Evolutionary conservation across 2,797 vertebrate genomes (phyloP).

Genomic region (Megalops cyprinoides): DNA sequence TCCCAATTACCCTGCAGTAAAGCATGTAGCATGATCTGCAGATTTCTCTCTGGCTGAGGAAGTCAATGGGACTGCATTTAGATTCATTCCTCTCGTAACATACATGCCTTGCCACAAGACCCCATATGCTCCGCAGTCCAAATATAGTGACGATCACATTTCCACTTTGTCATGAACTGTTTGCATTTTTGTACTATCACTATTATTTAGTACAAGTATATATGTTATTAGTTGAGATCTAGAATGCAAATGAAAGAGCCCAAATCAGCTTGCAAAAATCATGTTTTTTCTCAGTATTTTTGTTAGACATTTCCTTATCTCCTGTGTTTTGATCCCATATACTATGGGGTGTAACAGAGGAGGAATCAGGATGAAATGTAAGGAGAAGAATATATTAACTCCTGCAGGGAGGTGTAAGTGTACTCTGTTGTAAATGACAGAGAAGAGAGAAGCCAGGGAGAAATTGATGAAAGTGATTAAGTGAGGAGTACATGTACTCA

Average conservation of each 20-base stretch:
- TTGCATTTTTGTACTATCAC: too few species aligned
- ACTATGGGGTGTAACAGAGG: slow-evolving; percentile 33
- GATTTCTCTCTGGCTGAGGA: too few species aligned
- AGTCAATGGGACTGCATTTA: too few species aligned
- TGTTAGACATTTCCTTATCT: slow-evolving; percentile 26
- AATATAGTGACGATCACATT: too few species aligned
- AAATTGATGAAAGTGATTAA: slow-evolving; percentile 51
- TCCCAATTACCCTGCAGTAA: too few species aligned
- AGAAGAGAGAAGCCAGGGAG: slow-evolving; percentile 11
- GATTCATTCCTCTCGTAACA: too few species aligned
- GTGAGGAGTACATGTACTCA: slow-evolving; percentile 21
- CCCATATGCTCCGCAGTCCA: too few species aligned
- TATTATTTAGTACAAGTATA: too few species aligned
- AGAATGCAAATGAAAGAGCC: too few species aligned
- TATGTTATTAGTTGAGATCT: background rate
- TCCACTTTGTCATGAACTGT: too few species aligned
- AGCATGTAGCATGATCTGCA: too few species aligned
- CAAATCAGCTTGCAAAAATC: background rate
- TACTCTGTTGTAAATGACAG: slow-evolving; percentile 11
- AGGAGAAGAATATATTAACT: slow-evolving; percentile 4
- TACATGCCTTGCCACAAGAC: too few species aligned
- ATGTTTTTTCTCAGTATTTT: slow-evolving; percentile 12
- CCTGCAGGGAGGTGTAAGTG: background rate
- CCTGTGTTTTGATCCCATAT: slow-evolving; percentile 30
- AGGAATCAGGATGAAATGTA: slow-evolving; percentile 26